Conservation (phyloP, 53 echinoderm and acorn worm genomes). For the Echinarachnius parma region DNA sequence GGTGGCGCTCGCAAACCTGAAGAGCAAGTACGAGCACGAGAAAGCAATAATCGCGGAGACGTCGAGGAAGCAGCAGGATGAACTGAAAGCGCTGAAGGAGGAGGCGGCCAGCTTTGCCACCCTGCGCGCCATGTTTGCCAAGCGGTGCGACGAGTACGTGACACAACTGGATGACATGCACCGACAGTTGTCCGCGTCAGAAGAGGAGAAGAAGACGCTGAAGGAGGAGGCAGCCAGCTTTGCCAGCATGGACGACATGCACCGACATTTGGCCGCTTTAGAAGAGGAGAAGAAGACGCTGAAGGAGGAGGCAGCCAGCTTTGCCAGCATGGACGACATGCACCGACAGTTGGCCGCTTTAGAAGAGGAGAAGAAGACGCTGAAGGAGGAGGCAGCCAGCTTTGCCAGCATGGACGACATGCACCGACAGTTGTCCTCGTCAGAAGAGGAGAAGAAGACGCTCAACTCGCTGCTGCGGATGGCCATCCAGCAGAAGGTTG, state of each 20-base stretch:
- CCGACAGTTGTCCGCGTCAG: conserved; percentile 76
- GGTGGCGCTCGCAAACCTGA: conserved; percentile 94
- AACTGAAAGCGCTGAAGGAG: conserved; percentile 89
- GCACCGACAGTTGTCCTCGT: conserved; percentile 75
- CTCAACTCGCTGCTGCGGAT: conserved; percentile 93
- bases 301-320: conserved; percentile 91
- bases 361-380: conserved; percentile 96
- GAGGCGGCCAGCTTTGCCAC: conserved; percentile 92
- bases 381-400: no score
- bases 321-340: conserved; percentile 92
- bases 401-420: conserved; percentile 93
- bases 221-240: conserved; percentile 95
- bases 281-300: conserved; percentile 94
- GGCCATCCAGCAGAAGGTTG: conserved; percentile 98
- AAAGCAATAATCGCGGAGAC: conserved; percentile 91
- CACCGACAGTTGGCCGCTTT: conserved; percentile 77
- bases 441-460: conserved; percentile 98
- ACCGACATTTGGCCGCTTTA: conserved; percentile 73
- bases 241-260: conserved; percentile 92
- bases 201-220: conserved; percentile 95
- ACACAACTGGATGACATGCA: conserved; percentile 97
- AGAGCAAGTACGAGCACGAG: conserved; percentile 93
- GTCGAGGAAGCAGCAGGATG: conserved; percentile 80
- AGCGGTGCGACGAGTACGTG: conserved; percentile 93
- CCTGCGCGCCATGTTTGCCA: conserved; percentile 96